Conservation (phyloP, 1,140 invertebrate genomes). For the Pseudomyrmex flavicornis region DNA sequence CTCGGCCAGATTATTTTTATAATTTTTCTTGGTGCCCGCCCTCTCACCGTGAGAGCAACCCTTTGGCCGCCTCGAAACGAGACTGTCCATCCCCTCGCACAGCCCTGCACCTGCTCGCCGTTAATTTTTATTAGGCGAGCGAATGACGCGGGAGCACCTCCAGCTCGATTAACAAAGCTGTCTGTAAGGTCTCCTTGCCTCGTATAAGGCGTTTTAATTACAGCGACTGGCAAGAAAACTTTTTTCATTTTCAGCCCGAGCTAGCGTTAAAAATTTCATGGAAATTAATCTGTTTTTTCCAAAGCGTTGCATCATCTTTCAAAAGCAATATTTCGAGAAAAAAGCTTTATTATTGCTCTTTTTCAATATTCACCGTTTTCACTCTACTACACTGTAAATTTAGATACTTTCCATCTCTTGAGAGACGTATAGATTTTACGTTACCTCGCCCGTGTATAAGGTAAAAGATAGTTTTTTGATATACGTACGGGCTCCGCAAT, state of each 20-base stretch:
- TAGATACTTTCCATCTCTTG: not conserved
- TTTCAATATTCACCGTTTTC: not conserved
- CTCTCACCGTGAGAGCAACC: conserved; percentile 69
- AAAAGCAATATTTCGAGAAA: conserved; percentile 26
- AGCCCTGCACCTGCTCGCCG: conserved; percentile 73
- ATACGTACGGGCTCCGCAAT: not conserved
- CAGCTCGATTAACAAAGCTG: conserved; percentile 75
- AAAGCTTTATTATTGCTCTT: conserved; percentile 7
- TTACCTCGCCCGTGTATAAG: not conserved
- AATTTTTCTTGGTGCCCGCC: conserved; percentile 77
- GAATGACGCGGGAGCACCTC: conserved; percentile 76
- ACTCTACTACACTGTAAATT: not conserved
- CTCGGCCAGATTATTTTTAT: conserved; percentile 78
- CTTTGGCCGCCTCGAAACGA: conserved; percentile 74
- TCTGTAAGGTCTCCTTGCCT: conserved; percentile 73
- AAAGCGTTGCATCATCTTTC: conserved; percentile 55
- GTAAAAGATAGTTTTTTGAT: not conserved
- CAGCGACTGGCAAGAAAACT: conserved; percentile 66
- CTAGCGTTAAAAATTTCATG: conserved; percentile 71
- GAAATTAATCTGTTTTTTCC: conserved; percentile 72
- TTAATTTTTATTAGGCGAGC: conserved; percentile 77
- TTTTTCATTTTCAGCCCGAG: conserved; percentile 71
- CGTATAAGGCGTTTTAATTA: conserved; percentile 76
- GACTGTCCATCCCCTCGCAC: conserved; percentile 65
- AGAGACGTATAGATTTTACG: not conserved